A percentile compares a stretch with the other conserved stretches of the same genome.
These are phyloP conservation scores for Thalassophryne amazonica DNA, from an alignment of 2,797 vertebrate species.

Conservation along the genomic window DNA sequence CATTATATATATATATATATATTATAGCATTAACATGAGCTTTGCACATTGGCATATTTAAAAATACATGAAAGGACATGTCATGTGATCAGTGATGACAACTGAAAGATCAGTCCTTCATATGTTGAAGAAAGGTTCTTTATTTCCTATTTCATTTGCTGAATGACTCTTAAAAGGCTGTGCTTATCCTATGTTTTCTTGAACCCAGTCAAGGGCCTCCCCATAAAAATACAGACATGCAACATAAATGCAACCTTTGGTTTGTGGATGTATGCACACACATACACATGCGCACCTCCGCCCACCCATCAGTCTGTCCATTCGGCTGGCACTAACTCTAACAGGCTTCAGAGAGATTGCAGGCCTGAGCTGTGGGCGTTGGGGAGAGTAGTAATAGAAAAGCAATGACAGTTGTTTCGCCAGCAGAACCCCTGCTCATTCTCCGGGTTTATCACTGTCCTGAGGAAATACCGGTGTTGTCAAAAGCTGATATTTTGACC, in stretches of 20 bases:
- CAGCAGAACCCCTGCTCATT: conserved; percentile 71
- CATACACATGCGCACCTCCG: conserved; percentile 49
- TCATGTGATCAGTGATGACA: conserved; percentile 12
- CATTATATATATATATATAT: too few species aligned
- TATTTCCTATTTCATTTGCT: conserved; percentile 50
- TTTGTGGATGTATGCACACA: conserved; percentile 29
- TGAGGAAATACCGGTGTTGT: conserved; percentile 78
- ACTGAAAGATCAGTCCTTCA: conserved; percentile 13
- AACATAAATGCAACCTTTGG: conserved; percentile 66
- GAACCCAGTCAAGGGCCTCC: conserved; percentile 48
- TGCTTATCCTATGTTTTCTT: conserved; percentile 35
- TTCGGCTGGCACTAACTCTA: conserved; percentile 82
- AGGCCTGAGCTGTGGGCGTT: conserved; percentile 72
- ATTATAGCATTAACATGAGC: too few species aligned
- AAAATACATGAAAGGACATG: too few species aligned
- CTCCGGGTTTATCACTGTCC: conserved; percentile 72
- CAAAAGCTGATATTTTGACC: conserved; percentile 78
- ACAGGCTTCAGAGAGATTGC: conserved; percentile 83
- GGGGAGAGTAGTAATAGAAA: conserved; percentile 80
- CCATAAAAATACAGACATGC: conserved; percentile 58
- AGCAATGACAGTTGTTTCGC: conserved; percentile 82
- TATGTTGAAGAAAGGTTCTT: conserved; percentile 22
- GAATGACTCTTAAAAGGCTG: conserved; percentile 44
- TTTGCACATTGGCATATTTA: too few species aligned
- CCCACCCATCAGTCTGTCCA: conserved; percentile 78